Base-by-base conservation (phyloP, 2,113 vertebrate genomes). In the Balaeniceps rex region DNA sequence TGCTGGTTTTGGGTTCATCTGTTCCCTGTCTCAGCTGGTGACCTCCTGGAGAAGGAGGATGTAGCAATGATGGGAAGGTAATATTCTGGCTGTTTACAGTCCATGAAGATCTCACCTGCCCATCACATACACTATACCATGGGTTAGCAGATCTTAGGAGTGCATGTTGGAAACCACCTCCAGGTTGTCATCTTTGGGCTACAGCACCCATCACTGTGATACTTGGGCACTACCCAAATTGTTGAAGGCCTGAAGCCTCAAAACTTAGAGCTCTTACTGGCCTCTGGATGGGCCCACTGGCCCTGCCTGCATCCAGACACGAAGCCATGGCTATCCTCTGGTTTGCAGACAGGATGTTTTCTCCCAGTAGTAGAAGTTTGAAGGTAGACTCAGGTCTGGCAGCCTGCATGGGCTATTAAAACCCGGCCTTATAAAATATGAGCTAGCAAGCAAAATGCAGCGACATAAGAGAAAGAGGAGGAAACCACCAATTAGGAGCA, bases 401-500 rank as follows among this genome's bases (percentile, higher is more conserved):
- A 93, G 87, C 55, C 90, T 78, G 60, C 42, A 74, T 4, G 4
- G 55, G 60, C 91, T 92, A 52, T 93, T 95, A 95, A 95, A 97
- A 97, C 72, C 3, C 74, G 95, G 76, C 88, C 95, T 87, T 92
- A 91, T 95, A 97, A 97, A 97, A 94, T 92, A 91, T 61, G 80
- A 97, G 83, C 85, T 93, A 96, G 87, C 88, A 91, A 97, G 94
- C 70, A 95, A 97, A 94, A 96, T 3, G 13, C 93, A 91, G 83
- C 0, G 1, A 88, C 58, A 61, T 88, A 87, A 90, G 93, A 91
- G 88, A 87, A 93, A 36, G 75, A 94, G 64, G 64, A 96, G 96
- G 96, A 97, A 97, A 97, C 95, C 96, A 97, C 94, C 86, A 95
- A 97, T 97, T 97, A 97, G 86, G 93, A 96, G 78, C 80, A 96